Conservation (phyloP, 2,113 vertebrate species). For the Tylochromis polylepis region DNA sequence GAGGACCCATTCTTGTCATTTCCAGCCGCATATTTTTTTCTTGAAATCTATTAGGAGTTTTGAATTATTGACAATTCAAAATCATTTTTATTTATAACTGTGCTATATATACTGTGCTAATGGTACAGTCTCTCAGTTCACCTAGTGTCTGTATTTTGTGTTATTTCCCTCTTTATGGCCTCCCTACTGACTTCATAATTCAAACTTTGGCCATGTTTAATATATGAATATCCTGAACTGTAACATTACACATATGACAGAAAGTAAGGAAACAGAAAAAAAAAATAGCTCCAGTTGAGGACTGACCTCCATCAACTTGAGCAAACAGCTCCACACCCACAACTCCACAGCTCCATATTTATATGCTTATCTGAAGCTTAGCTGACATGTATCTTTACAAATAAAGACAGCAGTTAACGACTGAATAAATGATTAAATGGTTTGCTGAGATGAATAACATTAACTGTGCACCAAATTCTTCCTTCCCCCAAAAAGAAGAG, state of each 20-base stretch:
- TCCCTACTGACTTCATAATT: background rate
- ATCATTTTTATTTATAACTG: background rate
- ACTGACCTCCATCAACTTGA: background rate
- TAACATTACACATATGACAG: background rate
- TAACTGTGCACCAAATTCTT: background rate
- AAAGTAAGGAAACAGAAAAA: background rate
- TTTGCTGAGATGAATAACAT: background rate
- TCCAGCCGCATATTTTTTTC: background rate
- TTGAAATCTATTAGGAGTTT: background rate
- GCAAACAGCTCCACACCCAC: background rate
- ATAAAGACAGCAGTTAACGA: background rate
- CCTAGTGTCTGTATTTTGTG: background rate
- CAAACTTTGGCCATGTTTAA: background rate
- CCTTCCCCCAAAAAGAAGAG: conserved; percentile 32
- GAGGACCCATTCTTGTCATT: background rate
- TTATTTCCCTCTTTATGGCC: background rate
- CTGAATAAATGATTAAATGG: background rate
- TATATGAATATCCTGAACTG: background rate
- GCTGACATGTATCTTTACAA: background rate
- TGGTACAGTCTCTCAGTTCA: background rate
- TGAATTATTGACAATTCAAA: background rate
- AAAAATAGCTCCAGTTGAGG: background rate
- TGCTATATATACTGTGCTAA: background rate
- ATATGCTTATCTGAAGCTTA: background rate
- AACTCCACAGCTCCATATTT: background rate